phyloP scores from a whole-genome alignment of 2,113 vertebrate genomes.

The Seriola quinqueradiata region DNA sequence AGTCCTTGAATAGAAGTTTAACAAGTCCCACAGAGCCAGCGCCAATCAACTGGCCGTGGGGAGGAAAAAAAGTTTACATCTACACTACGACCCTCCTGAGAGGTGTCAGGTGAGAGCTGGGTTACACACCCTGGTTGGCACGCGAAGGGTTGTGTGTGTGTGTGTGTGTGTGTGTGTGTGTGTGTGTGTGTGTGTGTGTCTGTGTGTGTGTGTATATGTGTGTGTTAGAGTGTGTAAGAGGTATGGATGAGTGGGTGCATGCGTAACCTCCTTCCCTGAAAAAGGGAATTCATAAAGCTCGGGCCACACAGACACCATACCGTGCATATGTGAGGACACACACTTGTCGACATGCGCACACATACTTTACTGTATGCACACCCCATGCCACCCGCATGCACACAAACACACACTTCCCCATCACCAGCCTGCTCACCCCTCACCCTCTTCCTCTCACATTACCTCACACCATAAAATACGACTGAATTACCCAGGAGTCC shows the following conservation, averaged over 20 bases:
- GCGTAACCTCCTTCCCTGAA: slow-evolving; percentile 25
- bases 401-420: slow-evolving; percentile 50
- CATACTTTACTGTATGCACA: neutral
- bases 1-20: slow-evolving; percentile 74
- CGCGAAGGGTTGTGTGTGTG: slow-evolving; percentile 2
- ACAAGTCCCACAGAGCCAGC: slow-evolving; percentile 61
- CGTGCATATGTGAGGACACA: neutral
- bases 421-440: slow-evolving; percentile 39
- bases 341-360: slow-evolving; percentile 14
- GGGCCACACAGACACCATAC: slow-evolving; percentile 45
- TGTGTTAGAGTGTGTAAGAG: neutral
- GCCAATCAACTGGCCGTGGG: slow-evolving; percentile 21
- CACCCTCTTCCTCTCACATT: slow-evolving; percentile 66
- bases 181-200: slow-evolving; percentile 3
- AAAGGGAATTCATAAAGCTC: slow-evolving; percentile 55
- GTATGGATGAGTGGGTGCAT: slow-evolving; percentile 2
- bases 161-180: neutral
- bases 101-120: slow-evolving; percentile 74
- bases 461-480: slow-evolving; percentile 79
- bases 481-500: slow-evolving; percentile 73
- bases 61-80: slow-evolving; percentile 51
- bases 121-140: slow-evolving; percentile 55
- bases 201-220: neutral
- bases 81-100: slow-evolving; percentile 51
- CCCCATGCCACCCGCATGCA: slow-evolving; percentile 59